Conservation (phyloP, 2,113 vertebrate species). For the Symphodus melops region DNA sequence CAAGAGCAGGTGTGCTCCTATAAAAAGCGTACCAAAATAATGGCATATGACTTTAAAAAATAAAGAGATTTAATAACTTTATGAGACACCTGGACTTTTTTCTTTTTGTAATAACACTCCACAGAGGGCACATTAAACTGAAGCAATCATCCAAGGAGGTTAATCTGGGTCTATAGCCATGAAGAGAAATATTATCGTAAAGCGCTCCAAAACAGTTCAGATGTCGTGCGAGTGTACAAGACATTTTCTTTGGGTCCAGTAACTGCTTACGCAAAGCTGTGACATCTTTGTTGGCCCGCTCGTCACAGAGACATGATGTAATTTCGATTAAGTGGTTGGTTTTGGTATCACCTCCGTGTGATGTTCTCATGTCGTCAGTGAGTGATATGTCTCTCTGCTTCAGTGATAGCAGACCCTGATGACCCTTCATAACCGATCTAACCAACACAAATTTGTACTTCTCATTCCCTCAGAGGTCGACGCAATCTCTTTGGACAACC, state of each 20-base stretch:
- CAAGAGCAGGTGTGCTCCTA: slow-evolving; percentile 69
- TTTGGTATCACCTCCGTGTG: slow-evolving; percentile 44
- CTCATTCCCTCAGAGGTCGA: slow-evolving; percentile 46
- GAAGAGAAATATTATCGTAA: slow-evolving; percentile 65
- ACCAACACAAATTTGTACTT: slow-evolving; percentile 49
- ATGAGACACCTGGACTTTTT: slow-evolving; percentile 59
- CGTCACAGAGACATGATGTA: slow-evolving; percentile 36
- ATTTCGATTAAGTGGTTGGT: slow-evolving; percentile 49
- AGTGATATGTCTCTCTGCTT: slow-evolving; percentile 52
- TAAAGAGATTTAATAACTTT: slow-evolving; percentile 60
- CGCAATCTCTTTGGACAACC: slow-evolving; percentile 53
- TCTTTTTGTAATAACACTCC: slow-evolving; percentile 47
- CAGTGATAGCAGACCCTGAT: slow-evolving; percentile 28
- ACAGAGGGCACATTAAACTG: slow-evolving; percentile 61
- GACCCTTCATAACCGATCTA: slow-evolving; percentile 49
- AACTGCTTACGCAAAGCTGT: slow-evolving; percentile 33
- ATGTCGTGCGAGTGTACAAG: slow-evolving; percentile 30
- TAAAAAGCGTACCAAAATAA: slow-evolving; percentile 55
- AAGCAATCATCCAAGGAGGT: slow-evolving; percentile 55
- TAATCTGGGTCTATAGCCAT: slow-evolving; percentile 62
- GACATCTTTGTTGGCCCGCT: slow-evolving; percentile 26
- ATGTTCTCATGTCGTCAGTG: slow-evolving; percentile 59
- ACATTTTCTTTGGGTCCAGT: slow-evolving; percentile 35
- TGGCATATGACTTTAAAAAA: slow-evolving; percentile 43
- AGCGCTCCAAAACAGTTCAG: slow-evolving; percentile 46